Base-by-base conservation (phyloP, 2,888 invertebrate species). In the Aspidapion aeneum region DNA sequence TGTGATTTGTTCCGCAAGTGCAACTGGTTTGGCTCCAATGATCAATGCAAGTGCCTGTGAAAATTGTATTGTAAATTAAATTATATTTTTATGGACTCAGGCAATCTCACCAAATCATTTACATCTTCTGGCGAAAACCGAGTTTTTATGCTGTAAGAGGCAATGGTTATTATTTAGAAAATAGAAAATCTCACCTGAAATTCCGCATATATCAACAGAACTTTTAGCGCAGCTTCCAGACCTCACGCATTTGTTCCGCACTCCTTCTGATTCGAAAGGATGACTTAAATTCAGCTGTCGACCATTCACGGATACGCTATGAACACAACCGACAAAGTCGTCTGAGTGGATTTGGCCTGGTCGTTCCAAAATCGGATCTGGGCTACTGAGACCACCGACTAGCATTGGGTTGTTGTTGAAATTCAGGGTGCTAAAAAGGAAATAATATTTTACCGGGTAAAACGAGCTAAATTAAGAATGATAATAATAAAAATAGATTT, bases 301-400 rank as follows among this genome's bases (percentile, higher is more conserved):
- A 1, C 95, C 96, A 74, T 97, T 96, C 60, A 97, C 87, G 0
- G 91, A 87, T 1, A 96, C 90, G 70, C 94, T 94, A 74, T 96
- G 94, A 69, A 97, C 87, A 75, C 98, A 98, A 2, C 98, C 98
- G 17, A 96, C 90, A 65, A 98, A 88, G 77, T 97, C 96, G 75
- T 96, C 96, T 0, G 95, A 90, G 73, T 90, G 90, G 50, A 97
- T 87, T 80, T 96, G 96, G 0, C 94, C 94, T 0, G 93, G 93
- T 55, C 95, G 86, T 77, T 95, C 94, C 21, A 96, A 80, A 0
- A 96, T 88, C 16, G 94, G 92, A 79, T 94, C 93, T 0, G 95
- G 92, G 69, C 89, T 89, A 55, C 87, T 83, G 48, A 97, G 82
- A 5, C 97, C 97, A 19, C 96, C 96, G 68, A 97, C 85, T 55